phyloP scores from a whole-genome alignment of 2,797 vertebrate genomes.

The Phyllotis vaccarum region DNA sequence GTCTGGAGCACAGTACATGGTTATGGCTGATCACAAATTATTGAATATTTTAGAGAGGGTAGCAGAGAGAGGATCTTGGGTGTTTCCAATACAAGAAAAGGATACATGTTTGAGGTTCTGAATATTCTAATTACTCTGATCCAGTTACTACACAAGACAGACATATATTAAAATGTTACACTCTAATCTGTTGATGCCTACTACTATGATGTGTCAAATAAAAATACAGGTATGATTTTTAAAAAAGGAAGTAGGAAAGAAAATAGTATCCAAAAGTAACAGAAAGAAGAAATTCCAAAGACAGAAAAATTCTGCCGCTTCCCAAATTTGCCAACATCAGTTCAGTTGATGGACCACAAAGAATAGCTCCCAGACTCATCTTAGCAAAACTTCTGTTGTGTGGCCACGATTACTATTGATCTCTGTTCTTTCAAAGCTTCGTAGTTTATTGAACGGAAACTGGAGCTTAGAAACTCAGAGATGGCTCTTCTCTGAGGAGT shows the following conservation, averaged over 20 bases:
- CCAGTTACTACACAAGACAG: neutral
- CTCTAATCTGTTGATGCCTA: neutral
- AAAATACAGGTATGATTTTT: neutral
- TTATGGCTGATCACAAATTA: neutral
- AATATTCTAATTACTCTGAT: neutral
- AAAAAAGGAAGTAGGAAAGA: neutral
- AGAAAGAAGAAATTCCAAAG: neutral
- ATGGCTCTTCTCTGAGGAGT: conserved; percentile 10
- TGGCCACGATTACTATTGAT: neutral
- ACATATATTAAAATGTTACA: neutral
- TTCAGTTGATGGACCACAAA: neutral
- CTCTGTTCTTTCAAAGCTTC: conserved; percentile 20
- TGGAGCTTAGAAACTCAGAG: neutral
- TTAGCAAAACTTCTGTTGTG: neutral
- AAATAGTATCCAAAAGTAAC: neutral
- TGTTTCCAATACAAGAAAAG: neutral
- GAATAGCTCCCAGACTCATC: neutral
- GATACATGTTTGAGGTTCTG: neutral
- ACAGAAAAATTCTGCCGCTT: neutral
- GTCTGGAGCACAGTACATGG: neutral
- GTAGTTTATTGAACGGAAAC: conserved; percentile 3
- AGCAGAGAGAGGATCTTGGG: neutral
- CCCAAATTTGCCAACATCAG: neutral
- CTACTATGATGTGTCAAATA: neutral
- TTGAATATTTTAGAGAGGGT: neutral